phyloP scores from a whole-genome alignment of 2,888 invertebrate species.

The Parnassius apollo region DNA sequence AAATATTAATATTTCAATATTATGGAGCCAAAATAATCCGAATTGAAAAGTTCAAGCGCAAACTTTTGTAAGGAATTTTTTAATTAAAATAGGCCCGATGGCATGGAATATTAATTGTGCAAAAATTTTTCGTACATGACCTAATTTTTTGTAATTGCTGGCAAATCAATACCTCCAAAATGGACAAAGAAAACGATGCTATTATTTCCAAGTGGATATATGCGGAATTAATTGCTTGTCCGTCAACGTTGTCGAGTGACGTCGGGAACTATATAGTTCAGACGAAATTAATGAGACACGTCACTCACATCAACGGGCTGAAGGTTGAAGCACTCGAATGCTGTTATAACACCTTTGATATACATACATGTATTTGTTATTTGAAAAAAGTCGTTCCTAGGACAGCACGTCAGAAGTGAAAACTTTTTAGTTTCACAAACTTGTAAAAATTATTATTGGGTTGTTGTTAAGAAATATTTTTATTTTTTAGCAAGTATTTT shows the following conservation, averaged over 20 bases:
- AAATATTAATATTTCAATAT: too few species aligned
- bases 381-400: too few species aligned
- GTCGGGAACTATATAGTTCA: slow-evolving; percentile 1
- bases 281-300: slow-evolving; percentile 19
- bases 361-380: background rate
- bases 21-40: too few species aligned
- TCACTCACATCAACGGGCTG: background rate
- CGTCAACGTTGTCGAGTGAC: slow-evolving; percentile 14
- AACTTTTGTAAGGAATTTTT: background rate
- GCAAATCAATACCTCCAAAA: background rate
- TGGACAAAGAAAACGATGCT: background rate
- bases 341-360: slow-evolving; percentile 12
- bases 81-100: background rate
- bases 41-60: too few species aligned
- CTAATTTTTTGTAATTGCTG: too few species aligned
- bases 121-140: too few species aligned
- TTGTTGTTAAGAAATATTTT: too few species aligned
- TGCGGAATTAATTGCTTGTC: slow-evolving; percentile 17
- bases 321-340: background rate
- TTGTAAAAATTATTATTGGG: too few species aligned
- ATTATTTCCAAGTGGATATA: background rate
- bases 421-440: too few species aligned
- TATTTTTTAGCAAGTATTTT: too few species aligned
- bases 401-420: too few species aligned
- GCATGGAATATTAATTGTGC: too few species aligned